These are phyloP conservation scores for Petrocephalus schoutedeni DNA, from an alignment of 2,797 vertebrate genomes.

Conservation along the genomic window DNA sequence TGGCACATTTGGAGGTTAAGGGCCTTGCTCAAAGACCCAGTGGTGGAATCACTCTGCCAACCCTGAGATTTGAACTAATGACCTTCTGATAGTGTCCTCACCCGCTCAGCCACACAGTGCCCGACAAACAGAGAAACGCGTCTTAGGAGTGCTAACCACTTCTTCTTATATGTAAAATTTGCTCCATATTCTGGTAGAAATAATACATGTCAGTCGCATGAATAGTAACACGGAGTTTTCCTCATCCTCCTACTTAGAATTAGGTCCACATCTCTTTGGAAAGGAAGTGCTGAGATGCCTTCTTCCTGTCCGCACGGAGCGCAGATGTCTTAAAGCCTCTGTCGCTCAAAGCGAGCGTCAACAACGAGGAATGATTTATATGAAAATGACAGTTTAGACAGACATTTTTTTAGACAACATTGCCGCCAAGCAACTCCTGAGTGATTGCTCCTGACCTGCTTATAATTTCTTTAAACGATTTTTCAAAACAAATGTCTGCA, in stretches of 20 bases:
- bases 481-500: not conserved
- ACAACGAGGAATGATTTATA: not conserved
- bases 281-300: not conserved
- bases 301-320: not conserved
- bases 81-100: not conserved
- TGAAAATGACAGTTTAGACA: constrained; percentile 17
- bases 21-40: not conserved
- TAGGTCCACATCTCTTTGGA: not conserved
- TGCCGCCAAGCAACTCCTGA: not conserved
- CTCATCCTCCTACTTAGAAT: not conserved
- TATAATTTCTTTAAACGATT: constrained; percentile 1
- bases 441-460: not conserved
- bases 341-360: not conserved
- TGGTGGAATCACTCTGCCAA: not conserved
- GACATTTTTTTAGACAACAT: not conserved
- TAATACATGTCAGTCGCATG: not conserved
- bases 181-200: not conserved
- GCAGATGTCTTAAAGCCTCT: not conserved
- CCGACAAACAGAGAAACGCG: not conserved
- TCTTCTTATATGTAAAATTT: not conserved
- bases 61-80: not conserved
- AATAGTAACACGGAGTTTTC: not conserved
- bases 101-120: not conserved
- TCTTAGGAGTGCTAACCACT: not conserved
- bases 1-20: not conserved